Conservation (phyloP, 2,888 invertebrate genomes). For the Mactromeris polynyma region DNA sequence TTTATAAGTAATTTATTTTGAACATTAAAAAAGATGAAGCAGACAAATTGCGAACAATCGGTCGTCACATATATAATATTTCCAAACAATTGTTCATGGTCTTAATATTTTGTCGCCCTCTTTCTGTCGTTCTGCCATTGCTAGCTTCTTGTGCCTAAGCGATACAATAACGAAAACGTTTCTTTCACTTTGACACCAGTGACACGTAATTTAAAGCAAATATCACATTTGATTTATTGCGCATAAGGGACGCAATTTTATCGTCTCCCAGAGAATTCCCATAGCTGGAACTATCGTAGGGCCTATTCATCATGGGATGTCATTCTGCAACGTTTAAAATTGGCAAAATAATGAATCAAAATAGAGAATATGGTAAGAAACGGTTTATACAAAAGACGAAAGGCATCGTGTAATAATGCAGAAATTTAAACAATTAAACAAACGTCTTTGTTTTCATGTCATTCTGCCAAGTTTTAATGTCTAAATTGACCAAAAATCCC, state of each 20-base stretch:
- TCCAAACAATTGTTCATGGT: neutral
- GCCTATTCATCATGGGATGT: slow-evolving; percentile 64
- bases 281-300: slow-evolving; percentile 43
- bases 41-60: neutral
- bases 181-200: slow-evolving; percentile 51
- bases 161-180: slow-evolving; percentile 43
- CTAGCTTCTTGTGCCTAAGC: slow-evolving; percentile 14
- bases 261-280: slow-evolving; percentile 61
- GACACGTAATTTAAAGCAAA: slow-evolving; percentile 75
- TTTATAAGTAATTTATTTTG: too few species aligned
- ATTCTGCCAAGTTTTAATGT: neutral
- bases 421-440: slow-evolving; percentile 29
- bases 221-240: slow-evolving; percentile 71
- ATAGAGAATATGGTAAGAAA: slow-evolving; percentile 55
- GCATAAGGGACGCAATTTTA: slow-evolving; percentile 68
- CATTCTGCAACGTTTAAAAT: slow-evolving; percentile 70
- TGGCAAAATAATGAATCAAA: slow-evolving; percentile 72
- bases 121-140: neutral
- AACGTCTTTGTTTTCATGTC: neutral
- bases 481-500: slow-evolving; percentile 21
- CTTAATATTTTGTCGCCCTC: neutral
- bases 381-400: slow-evolving; percentile 18
- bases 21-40: neutral
- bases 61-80: neutral
- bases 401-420: slow-evolving; percentile 9